phyloP scores from a whole-genome alignment of 2,113 vertebrate species.

The Ceyx cyanopectus region DNA sequence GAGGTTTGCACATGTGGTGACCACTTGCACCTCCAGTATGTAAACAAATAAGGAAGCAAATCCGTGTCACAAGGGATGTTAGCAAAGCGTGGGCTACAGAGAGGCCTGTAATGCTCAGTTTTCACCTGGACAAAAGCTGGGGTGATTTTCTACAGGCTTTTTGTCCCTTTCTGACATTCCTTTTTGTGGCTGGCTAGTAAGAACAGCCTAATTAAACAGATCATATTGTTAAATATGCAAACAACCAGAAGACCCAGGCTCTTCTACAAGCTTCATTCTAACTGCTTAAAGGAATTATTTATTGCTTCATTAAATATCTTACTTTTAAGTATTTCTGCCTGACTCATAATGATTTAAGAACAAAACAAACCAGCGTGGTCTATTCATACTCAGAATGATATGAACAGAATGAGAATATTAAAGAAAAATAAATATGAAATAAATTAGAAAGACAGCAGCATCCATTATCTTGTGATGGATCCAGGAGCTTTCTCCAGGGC shows the following conservation, averaged over 20 bases:
- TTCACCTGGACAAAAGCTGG: neutral
- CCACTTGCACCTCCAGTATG: neutral
- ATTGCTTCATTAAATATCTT: neutral
- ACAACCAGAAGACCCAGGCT: neutral
- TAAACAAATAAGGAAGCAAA: neutral
- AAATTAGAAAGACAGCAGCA: neutral
- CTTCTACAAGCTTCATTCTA: neutral
- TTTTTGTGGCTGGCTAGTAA: neutral
- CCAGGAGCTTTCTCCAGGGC: neutral
- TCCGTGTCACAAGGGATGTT: neutral
- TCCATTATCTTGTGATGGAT: neutral
- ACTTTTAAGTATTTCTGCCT: neutral
- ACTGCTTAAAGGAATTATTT: neutral
- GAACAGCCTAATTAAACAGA: neutral
- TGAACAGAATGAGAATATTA: neutral
- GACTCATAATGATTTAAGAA: neutral
- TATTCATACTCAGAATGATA: neutral
- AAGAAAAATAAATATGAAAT: neutral
- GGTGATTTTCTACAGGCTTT: neutral
- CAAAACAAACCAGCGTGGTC: neutral
- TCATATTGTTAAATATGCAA: neutral
- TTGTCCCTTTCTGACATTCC: neutral
- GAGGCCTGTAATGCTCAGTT: neutral
- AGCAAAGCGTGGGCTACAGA: neutral
- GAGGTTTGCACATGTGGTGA: fast-evolving